These are phyloP conservation scores for Disparrhopalites patrizii DNA, from an alignment of 2,888 invertebrate species.

Conservation along the genomic window DNA sequence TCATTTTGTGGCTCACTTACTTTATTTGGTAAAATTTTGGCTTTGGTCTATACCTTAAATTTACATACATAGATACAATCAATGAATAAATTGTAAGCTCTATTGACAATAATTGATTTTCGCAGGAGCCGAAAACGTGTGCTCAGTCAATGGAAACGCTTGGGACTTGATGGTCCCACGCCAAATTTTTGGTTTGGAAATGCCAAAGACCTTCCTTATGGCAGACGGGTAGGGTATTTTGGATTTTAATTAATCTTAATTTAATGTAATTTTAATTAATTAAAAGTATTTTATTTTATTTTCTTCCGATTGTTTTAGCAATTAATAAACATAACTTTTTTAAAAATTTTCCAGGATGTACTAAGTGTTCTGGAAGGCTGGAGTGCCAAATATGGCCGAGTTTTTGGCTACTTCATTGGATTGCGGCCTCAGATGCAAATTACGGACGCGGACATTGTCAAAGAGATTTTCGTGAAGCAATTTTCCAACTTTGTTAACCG, in stretches of 20 bases:
- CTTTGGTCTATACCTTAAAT: background rate
- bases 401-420: conserved; percentile 45
- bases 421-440: conserved; percentile 46
- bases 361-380: conserved; percentile 41
- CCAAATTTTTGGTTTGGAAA: conserved; percentile 48
- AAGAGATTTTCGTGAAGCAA: conserved; percentile 47
- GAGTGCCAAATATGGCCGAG: conserved; percentile 42
- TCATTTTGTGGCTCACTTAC: conserved; percentile 32
- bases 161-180: conserved; percentile 44
- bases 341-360: conserved; percentile 35
- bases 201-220: conserved; percentile 46
- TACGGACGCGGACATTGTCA: conserved; percentile 46
- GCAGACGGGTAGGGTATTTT: conserved; percentile 38
- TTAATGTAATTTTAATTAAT: background rate
- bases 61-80: background rate
- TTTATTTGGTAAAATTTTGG: conserved; percentile 12
- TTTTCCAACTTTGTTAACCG: conserved; percentile 48
- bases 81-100: background rate
- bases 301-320: background rate
- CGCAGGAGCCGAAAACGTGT: conserved; percentile 45
- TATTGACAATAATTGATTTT: background rate
- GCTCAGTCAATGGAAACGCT: conserved; percentile 44
- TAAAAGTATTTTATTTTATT: background rate
- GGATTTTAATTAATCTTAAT: background rate
- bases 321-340: background rate